Evolutionary conservation across 2,113 vertebrate species (phyloP), one percentile per base, ranked within the genome.

Genomic region (Hyperoodon ampullatus): DNA sequence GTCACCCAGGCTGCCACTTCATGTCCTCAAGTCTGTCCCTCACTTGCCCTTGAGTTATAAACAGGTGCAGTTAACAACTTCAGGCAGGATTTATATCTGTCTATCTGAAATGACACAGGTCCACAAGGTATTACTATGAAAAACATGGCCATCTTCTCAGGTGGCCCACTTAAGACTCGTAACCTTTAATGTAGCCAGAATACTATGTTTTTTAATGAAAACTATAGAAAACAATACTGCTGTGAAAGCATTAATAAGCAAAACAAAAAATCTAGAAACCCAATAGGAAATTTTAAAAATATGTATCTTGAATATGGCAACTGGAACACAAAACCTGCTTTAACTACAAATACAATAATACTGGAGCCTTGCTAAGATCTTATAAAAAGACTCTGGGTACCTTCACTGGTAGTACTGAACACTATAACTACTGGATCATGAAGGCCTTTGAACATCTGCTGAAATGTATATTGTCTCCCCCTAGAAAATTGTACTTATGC

Each of bases 271-370:
- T 2, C 35, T 18, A 80, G 16, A 88, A 94, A 80, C 33, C 9
- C 30, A 95, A 68, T 9, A 74, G 72, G 53, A 63, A 55, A 61
- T 14, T 77, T 18, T 2, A 4, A 18, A 70, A 70, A 65, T 91
- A 68, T 3, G 19, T 85, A 50, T 14, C 15, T 44, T 58, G 14
- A 78, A 66, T 42, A 89, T 28, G 53, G 16, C 35, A 94, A 86
- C 11, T 30, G 75, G n/a, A 82, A 92, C 16, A 80, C 81, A 90
- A 97, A 47, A 42, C 4, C 4, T 75, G 23, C 60, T 91, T 96
- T 85, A 84, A 47, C 26, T 81, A 63, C 26, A 83, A 94, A 84
- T 50, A 85, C 85, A 81, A 70, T 72, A 84, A 70, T 14, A 93
- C 47, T 35, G 28, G 30, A 93, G 53, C 61, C 42, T 78, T 23